A percentile compares a stretch with the other conserved stretches of the same genome.
Evolutionary conservation across 1,140 invertebrate genomes (phyloP).

Genomic region (Procambarus virginalis): DNA sequence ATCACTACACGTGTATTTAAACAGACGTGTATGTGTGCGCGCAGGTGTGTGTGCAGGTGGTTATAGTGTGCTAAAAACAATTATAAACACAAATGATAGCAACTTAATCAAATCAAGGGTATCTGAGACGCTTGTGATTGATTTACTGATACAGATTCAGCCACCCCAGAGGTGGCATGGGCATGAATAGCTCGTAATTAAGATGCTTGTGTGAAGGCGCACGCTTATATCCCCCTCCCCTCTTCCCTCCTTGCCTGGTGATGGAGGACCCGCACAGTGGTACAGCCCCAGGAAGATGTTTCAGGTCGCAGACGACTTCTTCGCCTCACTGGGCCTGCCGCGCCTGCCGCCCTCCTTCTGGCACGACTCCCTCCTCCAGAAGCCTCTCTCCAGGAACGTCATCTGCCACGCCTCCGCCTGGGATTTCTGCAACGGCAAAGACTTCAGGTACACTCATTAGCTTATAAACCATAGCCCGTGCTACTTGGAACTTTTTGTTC

Average conservation of each 20-base stretch:
- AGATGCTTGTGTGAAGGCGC: too few species aligned
- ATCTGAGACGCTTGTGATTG: too few species aligned
- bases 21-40: background rate
- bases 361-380: conserved; percentile 20
- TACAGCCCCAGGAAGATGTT: conserved; percentile 88
- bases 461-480: too few species aligned
- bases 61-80: too few species aligned
- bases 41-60: background rate
- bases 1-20: too few species aligned
- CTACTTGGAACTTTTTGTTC: too few species aligned
- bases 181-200: too few species aligned
- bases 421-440: conserved; percentile 54
- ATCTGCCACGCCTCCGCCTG: conserved; percentile 32
- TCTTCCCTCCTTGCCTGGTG: background rate
- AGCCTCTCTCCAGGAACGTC: background rate
- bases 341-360: conserved; percentile 79
- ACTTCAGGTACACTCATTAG: conserved; percentile 12
- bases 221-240: too few species aligned
- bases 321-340: conserved; percentile 87
- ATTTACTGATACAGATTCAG: too few species aligned
- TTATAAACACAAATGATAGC: too few species aligned
- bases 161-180: too few species aligned
- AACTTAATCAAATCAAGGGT: too few species aligned
- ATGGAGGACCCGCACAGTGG: conserved; percentile 7
- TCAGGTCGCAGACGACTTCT: conserved; percentile 88